Base-by-base conservation (phyloP, 2,888 invertebrate genomes). In the Epicampocera succincta region DNA sequence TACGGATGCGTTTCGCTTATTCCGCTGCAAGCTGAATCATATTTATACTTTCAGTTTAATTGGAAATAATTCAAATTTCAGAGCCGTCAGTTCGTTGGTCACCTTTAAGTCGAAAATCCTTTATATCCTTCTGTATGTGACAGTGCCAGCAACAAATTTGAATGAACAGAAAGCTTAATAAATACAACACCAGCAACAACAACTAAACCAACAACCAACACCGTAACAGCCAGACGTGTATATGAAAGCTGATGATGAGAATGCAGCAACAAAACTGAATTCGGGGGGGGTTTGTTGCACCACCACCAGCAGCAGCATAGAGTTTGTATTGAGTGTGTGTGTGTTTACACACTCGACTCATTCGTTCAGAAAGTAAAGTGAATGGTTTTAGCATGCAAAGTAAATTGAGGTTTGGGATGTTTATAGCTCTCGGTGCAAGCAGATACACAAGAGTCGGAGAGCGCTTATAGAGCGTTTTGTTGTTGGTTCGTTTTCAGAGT, bases 361-460 rank as follows among this genome's bases (percentile, higher is more conserved):
- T 65, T 17, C 38, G n/a, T 40, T n/a, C 33, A n/a, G 50, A 33
- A 19, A 56, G 42, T 33, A 50, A 44, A 58, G 50, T 69, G 68
- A 52, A 54, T 68, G 58, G 33, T 38, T 72, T 21, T 58, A 33
- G 60, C 25, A 79, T 61, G 74, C 61, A 80, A 80, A 74, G 68
- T 74, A 80, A 80, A 74, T 80, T 74, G 68, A 74, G 79, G 79
- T 80, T 80, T 69, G 61, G 25, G 66, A 63, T 56, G 68, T 60
- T 60, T 68, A 68, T 21, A 29, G 63, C 56, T 60, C 33, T 33
- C 33, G 3, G 69, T 69, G 29, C 29, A 54, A 52, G 42, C 29
- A 42, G 4, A 11, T 54, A 44, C 25, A 4, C 46, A 42, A 21
- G 52, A 38, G 21, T 54, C 29, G 19, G 38, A 40, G 29, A 40